A percentile compares a stretch with the other conserved stretches of the same genome.
phyloP scores from a whole-genome alignment of 2,113 vertebrate species.

The Eretmochelys imbricata region DNA sequence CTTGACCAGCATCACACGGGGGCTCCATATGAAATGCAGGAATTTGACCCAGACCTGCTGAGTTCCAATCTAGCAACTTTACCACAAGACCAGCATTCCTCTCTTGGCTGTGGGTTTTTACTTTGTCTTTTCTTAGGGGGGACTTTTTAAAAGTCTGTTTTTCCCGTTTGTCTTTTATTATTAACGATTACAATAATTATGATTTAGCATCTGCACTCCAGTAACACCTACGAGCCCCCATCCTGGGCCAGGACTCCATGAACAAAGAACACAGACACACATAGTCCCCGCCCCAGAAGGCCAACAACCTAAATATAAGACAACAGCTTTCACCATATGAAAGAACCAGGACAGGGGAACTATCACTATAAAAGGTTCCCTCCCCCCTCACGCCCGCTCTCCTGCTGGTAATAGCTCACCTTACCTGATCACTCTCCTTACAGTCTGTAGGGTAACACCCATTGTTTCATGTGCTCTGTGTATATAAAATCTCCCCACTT shows the following conservation, averaged over 20 bases:
- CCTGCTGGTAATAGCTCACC: no score
- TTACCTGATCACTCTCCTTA: no score
- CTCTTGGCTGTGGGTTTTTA: background rate
- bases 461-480: no score
- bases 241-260: background rate
- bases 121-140: background rate
- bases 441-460: no score
- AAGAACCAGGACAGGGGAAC: background rate
- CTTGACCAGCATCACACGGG: background rate
- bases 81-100: background rate
- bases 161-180: background rate
- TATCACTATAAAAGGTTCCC: background rate
- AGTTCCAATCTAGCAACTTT: background rate
- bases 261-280: background rate
- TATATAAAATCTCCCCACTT: no score
- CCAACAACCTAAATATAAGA: background rate
- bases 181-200: background rate
- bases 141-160: background rate
- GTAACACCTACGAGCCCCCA: background rate
- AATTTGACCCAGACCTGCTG: background rate
- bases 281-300: no score
- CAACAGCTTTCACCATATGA: background rate
- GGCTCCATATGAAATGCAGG: background rate
- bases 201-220: background rate
- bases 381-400: no score